Evolutionary conservation across 2,797 vertebrate genomes (phyloP), one percentile per base, ranked within the genome.

Genomic region (Adelosebastes latens): DNA sequence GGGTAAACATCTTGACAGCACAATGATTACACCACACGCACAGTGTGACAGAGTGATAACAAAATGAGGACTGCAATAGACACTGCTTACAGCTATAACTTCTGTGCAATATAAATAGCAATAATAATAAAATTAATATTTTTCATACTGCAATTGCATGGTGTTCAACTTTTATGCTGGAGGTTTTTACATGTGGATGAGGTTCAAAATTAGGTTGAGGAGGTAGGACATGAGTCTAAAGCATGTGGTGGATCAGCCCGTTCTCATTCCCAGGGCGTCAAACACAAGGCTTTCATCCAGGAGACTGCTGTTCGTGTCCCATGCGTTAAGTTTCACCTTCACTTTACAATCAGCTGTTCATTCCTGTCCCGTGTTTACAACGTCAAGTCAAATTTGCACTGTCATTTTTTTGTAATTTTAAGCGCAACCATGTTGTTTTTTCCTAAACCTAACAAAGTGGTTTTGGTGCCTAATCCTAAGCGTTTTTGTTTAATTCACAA

Each of bases 1-100:
- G 46, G 46, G 58, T 52, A 42, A 77, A 69, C 46, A 82, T 74
- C 18, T 69, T 76, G 67, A 75, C 79, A 63, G 74, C 58, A 63
- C 25, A 12, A 36, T 73, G 27, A 75, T 76, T 77, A 74, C 52
- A 24, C n/a, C 8, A 16, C 36, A 68, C 12, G 2, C 55, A 49
- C 20, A 70, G 14, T 56, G 46, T 66, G 10, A 74, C 25, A 66
- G n/a, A 24, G 63, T 29, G 61, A 87, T 75, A 83, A 84, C 13
- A 64, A 62, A 69, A 61, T 27, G 12, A 34, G 20, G 31, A 64
- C 46, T 69, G 13, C 55, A 80, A 49, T 22, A 20, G 16, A 39
- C 20, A 63, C 6, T 65, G 32, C 56, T 77, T 49, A 72, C 7
- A 82, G 31, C 61, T 68, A 6, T 55, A 68, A 14, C 4, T n/a